phyloP scores from a whole-genome alignment of 1,140 invertebrate species.

The Bombus ignitus region DNA sequence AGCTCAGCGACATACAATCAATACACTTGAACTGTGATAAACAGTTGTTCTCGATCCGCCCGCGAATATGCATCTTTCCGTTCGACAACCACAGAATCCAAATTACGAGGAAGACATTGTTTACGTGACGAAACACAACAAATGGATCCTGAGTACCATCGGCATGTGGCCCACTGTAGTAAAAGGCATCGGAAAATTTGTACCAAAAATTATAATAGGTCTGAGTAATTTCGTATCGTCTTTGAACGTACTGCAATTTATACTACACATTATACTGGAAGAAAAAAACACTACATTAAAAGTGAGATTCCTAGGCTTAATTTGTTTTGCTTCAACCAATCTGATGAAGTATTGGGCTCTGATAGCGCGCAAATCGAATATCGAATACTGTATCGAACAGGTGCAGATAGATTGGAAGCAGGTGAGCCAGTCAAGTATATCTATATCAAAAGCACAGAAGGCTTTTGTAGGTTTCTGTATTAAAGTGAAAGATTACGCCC shows the following conservation, averaged over 20 bases:
- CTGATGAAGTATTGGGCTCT: slow-evolving; percentile 3
- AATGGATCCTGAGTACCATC: slow-evolving; percentile 37
- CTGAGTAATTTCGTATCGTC: slow-evolving; percentile 17
- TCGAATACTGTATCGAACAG: not conserved
- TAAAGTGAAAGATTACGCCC: not conserved
- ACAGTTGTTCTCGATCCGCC: not conserved
- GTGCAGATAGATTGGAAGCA: not conserved
- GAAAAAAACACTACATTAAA: slow-evolving; percentile 20
- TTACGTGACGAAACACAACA: not conserved
- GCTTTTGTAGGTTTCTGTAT: too few relatives aligned
- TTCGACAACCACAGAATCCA: not conserved
- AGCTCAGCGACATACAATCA: slow-evolving; percentile 30
- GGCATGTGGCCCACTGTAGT: slow-evolving; percentile 60
- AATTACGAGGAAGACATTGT: not conserved
- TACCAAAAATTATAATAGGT: slow-evolving; percentile 15
- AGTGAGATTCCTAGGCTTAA: slow-evolving; percentile 31
- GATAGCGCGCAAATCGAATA: not conserved
- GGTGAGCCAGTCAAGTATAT: not conserved
- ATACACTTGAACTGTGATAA: not conserved
- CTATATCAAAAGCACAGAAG: too few relatives aligned
- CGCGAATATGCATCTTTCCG: not conserved
- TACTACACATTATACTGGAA: slow-evolving; percentile 33
- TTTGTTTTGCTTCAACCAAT: slow-evolving; percentile 15
- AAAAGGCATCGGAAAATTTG: not conserved
- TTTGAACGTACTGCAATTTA: slow-evolving; percentile 27